phyloP scores from a whole-genome alignment of 2,113 vertebrate genomes.

The Cyphomyrus plagiostoma region DNA sequence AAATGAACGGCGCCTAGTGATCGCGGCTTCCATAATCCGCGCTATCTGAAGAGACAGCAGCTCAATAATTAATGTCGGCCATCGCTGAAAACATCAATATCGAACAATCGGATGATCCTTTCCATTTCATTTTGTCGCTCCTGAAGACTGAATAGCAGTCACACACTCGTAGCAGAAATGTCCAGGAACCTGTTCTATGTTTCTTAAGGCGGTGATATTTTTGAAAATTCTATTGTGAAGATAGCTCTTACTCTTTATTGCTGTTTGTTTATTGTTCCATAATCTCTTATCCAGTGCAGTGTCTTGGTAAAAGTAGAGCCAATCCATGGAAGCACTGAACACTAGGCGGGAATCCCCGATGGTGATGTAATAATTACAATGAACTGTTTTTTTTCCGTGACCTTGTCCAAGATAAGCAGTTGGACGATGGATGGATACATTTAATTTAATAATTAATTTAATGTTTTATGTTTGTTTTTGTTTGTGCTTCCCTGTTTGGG shows the following conservation, averaged over 20 bases:
- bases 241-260: not conserved
- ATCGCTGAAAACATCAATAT: not conserved
- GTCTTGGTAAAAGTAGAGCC: not conserved
- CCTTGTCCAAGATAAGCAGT: not conserved
- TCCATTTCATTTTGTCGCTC: not conserved
- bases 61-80: not conserved
- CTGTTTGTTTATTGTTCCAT: not conserved
- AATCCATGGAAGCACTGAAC: not conserved
- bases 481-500: not conserved
- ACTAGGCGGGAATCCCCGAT: not conserved
- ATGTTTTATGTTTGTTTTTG: no score
- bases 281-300: not conserved
- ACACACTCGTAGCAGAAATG: not conserved
- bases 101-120: not conserved
- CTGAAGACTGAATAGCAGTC: not conserved
- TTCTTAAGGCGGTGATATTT: not conserved
- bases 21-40: not conserved
- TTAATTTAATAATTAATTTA: not conserved
- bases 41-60: not conserved
- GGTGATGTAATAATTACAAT: not conserved
- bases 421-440: not conserved
- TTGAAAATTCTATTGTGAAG: not conserved
- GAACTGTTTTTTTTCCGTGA: not conserved
- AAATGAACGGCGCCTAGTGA: not conserved
- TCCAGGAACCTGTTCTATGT: not conserved